Conservation (phyloP, 2,797 vertebrate species). For the Todus mexicanus region DNA sequence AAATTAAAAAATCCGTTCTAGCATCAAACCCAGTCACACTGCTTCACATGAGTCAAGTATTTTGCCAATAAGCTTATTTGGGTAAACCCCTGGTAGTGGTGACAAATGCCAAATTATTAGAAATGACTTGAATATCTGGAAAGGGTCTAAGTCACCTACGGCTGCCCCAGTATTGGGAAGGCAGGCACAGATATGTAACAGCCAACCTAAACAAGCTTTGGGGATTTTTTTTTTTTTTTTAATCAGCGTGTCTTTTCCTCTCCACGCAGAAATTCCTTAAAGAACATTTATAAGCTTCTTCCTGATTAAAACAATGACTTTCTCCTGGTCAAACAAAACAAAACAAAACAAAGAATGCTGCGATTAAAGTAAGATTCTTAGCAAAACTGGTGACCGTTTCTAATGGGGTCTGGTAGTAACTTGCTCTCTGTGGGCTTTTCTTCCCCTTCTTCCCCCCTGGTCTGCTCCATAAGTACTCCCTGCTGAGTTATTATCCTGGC, state of each 20-base stretch:
- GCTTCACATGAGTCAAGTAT: background rate
- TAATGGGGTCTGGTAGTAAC: background rate
- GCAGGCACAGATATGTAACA: background rate
- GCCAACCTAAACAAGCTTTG: background rate
- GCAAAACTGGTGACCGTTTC: background rate
- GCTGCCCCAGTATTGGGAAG: background rate
- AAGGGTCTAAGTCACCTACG: background rate
- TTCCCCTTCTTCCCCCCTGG: background rate
- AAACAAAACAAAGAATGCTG: background rate
- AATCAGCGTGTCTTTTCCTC: background rate
- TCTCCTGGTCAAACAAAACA: background rate
- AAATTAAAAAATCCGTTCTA: background rate
- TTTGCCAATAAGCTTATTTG: background rate
- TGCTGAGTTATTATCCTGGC: background rate
- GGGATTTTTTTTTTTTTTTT: background rate
- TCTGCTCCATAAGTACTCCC: background rate
- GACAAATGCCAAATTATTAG: background rate
- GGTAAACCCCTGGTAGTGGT: background rate
- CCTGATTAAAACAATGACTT: background rate
- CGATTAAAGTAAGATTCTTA: background rate
- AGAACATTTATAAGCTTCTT: background rate
- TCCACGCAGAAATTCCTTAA: background rate
- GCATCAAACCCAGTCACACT: background rate
- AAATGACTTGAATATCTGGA: background rate
- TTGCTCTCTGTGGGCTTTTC: background rate